Evolutionary conservation across 2,888 invertebrate species (phyloP), one percentile per base, ranked within the genome.

Genomic region (Ormyrus labotus): DNA sequence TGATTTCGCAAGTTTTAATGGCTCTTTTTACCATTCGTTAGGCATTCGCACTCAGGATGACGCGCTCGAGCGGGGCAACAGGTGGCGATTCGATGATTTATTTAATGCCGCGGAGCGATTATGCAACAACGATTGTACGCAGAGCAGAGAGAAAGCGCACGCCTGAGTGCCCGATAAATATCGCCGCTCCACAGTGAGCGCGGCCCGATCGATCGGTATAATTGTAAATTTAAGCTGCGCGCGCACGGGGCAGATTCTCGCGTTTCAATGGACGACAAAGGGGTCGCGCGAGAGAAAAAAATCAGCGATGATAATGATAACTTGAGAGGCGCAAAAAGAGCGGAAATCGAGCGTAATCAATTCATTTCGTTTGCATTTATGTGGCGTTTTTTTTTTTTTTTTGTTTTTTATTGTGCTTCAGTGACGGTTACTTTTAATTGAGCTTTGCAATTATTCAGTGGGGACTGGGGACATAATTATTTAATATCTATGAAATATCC

Each of bases 31-130:
- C 13, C 53, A 61, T 63, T n/a, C 45, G 11, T 9, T 19, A 19
- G 19, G 19, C 19, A 19, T 19, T 19, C 19, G 10, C 3, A 50
- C 6, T 50, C 7, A 53, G 47, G 19, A 19, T 19, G 19, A 55
- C 11, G 34, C 50, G 9, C 11, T 7, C n/a, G 45, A 8, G 8
- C 8, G 7, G 50, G 72, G 81, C 79, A 82, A 79, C 79, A 82
- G 76, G 79, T 82, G 72, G 72, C 65, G 63, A 75, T 68, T 69
- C 75, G 69, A 79, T 81, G 78, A 82, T 82, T 82, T 82, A 81
- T 82, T 82, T 79, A 79, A 76, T 76, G 47, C 67, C 58, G 67
- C 55, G 55, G 8, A 72, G 74, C 63, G 68, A 78, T 81, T 81
- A 78, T 78, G 81, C 71, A 78, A 75, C 75, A 75, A 75, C 78